phyloP scores from a whole-genome alignment of 2,113 vertebrate species.

The Pantherophis guttatus region DNA sequence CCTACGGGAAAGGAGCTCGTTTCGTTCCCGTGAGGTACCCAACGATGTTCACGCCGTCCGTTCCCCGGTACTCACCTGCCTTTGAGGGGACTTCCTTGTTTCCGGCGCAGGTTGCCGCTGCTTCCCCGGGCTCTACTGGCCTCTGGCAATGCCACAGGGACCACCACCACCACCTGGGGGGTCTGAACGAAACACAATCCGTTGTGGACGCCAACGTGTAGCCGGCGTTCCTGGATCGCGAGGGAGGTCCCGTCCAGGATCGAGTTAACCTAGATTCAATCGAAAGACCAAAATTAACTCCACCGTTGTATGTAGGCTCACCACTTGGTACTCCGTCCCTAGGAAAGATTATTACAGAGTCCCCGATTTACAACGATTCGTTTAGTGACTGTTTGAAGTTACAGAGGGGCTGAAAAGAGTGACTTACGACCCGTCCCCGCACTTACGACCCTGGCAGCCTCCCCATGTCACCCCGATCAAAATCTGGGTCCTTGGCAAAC shows the following conservation, averaged over 20 bases:
- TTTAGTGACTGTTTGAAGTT: background rate
- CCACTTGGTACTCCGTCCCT: background rate
- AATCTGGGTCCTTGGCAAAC: background rate
- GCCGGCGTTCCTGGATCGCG: conserved; percentile 84
- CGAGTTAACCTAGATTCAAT: conserved; percentile 60
- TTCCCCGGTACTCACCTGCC: conserved; percentile 62
- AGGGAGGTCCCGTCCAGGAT: conserved; percentile 43
- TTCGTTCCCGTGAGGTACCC: background rate
- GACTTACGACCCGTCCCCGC: background rate
- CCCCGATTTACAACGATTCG: background rate
- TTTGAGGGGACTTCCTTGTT: conserved; percentile 34
- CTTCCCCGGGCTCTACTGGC: conserved; percentile 30
- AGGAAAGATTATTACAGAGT: background rate
- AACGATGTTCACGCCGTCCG: background rate
- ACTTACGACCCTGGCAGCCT: background rate
- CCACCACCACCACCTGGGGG: conserved; percentile 85
- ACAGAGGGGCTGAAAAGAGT: background rate
- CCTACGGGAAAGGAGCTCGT: background rate
- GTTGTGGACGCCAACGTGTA: conserved; percentile 86
- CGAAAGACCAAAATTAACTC: background rate
- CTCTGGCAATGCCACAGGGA: conserved; percentile 77
- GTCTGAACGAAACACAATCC: conserved; percentile 84
- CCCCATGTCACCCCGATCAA: background rate
- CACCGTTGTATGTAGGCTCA: background rate
- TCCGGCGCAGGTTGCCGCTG: conserved; percentile 59